A percentile compares a stretch with the other conserved stretches of the same genome.
These are phyloP conservation scores for Ips nitidus DNA, from an alignment of 1,140 invertebrate species.

Conservation along the genomic window DNA sequence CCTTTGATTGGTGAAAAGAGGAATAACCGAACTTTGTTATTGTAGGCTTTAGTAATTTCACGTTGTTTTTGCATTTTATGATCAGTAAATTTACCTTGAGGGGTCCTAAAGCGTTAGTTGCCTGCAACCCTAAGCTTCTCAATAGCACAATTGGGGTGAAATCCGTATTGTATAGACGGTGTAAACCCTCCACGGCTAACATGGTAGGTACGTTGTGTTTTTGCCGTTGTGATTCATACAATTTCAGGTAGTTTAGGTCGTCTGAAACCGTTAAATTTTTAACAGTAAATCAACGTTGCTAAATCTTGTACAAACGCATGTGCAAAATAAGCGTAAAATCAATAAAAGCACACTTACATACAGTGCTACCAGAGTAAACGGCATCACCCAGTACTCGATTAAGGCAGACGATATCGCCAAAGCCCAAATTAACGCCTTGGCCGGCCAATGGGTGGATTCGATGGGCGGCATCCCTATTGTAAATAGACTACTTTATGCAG, in stretches of 20 bases:
- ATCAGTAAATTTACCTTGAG: slow-evolving; percentile 66
- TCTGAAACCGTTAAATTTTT: slow-evolving; percentile 51
- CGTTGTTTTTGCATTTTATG: too few relatives aligned
- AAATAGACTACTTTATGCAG: background rate
- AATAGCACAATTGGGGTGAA: slow-evolving; percentile 77
- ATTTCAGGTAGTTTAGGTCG: slow-evolving; percentile 66
- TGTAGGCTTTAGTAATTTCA: too few relatives aligned
- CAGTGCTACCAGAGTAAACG: slow-evolving; percentile 69
- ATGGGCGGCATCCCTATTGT: slow-evolving; percentile 89
- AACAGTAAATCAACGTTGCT: background rate
- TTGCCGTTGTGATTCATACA: slow-evolving; percentile 86
- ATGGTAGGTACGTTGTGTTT: slow-evolving; percentile 86
- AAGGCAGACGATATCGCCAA: slow-evolving; percentile 84
- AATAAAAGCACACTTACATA: too few relatives aligned
- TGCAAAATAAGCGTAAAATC: too few relatives aligned
- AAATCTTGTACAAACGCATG: too few relatives aligned
- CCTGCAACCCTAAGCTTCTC: slow-evolving; percentile 82
- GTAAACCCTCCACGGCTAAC: slow-evolving; percentile 82
- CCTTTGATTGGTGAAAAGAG: too few relatives aligned
- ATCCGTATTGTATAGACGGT: slow-evolving; percentile 79
- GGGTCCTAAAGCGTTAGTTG: slow-evolving; percentile 75
- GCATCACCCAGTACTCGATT: slow-evolving; percentile 69
- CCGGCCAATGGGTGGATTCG: slow-evolving; percentile 95
- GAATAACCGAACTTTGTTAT: too few relatives aligned
- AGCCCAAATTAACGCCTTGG: slow-evolving; percentile 96